Evolutionary conservation across 2,797 vertebrate species (phyloP).

Genomic region (Clarias pachynema): DNA sequence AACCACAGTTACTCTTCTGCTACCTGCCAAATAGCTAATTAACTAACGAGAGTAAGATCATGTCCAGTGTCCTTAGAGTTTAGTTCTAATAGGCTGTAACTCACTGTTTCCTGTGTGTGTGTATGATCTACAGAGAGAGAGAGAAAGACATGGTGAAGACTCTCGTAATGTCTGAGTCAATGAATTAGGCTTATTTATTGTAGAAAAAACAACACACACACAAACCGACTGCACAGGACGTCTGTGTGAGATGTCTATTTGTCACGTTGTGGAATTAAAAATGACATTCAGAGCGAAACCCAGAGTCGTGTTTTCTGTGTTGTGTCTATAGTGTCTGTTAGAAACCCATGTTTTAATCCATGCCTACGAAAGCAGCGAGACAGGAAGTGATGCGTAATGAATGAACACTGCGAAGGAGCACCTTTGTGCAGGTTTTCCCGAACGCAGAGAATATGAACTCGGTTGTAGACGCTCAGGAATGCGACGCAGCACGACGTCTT

Average conservation of each 20-base stretch:
- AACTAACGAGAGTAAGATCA: conserved; percentile 38
- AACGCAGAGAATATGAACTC: neutral
- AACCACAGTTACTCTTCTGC: conserved; percentile 35
- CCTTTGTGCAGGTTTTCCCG: conserved; percentile 8
- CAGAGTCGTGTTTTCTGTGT: neutral
- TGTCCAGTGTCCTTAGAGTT: conserved; percentile 32
- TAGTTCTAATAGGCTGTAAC: neutral
- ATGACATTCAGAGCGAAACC: neutral
- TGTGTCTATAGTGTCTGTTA: neutral
- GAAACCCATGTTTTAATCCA: conserved; percentile 51
- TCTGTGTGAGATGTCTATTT: conserved; percentile 6
- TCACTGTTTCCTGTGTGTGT: conserved; percentile 13
- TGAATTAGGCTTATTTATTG: conserved; percentile 40
- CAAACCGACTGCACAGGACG: conserved; percentile 19
- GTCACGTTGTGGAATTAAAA: conserved; percentile 41
- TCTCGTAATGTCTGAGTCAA: neutral
- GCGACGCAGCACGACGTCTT: conserved; percentile 1
- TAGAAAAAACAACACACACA: neutral
- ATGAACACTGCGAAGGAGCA: conserved; percentile 57
- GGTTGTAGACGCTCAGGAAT: conserved; percentile 32
- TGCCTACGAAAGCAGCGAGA: conserved; percentile 45
- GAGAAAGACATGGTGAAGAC: neutral
- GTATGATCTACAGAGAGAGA: neutral
- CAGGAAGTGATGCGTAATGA: conserved; percentile 57
- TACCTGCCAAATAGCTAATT: conserved; percentile 41